Conservation (phyloP, 2,113 vertebrate genomes). For the Astatoreochromis straeleni region DNA sequence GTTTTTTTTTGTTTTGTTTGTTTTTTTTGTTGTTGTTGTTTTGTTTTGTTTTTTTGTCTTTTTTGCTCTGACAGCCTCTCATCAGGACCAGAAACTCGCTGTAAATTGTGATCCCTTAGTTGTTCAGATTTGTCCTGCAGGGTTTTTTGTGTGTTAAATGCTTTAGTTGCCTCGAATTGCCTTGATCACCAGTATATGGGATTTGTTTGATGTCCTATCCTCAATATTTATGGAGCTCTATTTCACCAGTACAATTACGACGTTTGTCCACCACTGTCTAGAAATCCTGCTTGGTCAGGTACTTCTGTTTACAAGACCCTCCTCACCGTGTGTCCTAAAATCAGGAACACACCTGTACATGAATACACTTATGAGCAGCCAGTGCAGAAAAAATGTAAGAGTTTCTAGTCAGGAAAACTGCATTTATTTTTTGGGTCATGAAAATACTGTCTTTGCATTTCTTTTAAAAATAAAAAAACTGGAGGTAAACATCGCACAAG, state of each 20-base stretch:
- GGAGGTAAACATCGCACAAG: background rate
- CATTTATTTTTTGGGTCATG: background rate
- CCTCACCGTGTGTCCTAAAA: background rate
- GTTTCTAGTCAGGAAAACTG: background rate
- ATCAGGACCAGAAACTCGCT: background rate
- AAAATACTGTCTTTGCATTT: background rate
- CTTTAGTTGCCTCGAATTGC: background rate
- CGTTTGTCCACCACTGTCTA: background rate
- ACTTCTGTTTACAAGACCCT: background rate
- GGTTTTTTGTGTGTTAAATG: background rate
- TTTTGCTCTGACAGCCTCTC: background rate
- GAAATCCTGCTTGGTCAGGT: background rate
- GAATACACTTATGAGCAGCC: background rate
- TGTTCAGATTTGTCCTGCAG: background rate
- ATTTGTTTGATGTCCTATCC: background rate
- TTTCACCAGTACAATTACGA: background rate
- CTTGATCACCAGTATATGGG: background rate
- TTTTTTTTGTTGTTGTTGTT: background rate
- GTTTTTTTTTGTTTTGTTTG: fast-evolving
- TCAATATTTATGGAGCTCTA: background rate
- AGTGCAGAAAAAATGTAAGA: background rate
- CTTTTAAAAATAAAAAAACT: background rate
- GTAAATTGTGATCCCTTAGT: background rate
- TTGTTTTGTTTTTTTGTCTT: fast-evolving
- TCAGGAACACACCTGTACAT: background rate